These are phyloP conservation scores for Chloromyia formosa DNA, from an alignment of 2,888 invertebrate species.

Conservation along the genomic window DNA sequence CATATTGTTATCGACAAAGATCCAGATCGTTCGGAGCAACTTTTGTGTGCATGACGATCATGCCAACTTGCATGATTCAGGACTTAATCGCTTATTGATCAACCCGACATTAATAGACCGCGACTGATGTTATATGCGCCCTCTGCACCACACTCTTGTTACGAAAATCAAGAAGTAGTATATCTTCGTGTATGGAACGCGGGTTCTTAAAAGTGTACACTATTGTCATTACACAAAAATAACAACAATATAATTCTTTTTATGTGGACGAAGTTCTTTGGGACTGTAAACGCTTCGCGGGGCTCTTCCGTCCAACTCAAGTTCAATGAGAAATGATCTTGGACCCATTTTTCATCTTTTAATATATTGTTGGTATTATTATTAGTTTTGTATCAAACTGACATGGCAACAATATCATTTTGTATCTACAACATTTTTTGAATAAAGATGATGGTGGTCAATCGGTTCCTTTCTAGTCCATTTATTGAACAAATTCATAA, in stretches of 20 bases:
- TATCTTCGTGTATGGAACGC: constrained; percentile 9
- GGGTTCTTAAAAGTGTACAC: constrained; percentile 36
- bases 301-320: not conserved
- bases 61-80: constrained; percentile 46
- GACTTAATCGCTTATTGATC: constrained; percentile 48
- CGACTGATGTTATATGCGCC: constrained; percentile 4
- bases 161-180: constrained; percentile 27
- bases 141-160: constrained; percentile 1
- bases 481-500: constrained; percentile 45
- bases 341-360: constrained; percentile 41
- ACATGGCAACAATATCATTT: constrained; percentile 42
- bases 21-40: constrained; percentile 18
- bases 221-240: constrained; percentile 34
- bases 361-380: constrained; percentile 42
- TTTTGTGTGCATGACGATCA: constrained; percentile 1
- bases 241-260: constrained; percentile 25
- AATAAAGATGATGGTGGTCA: constrained; percentile 41
- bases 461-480: constrained; percentile 36
- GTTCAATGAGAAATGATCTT: constrained; percentile 15
- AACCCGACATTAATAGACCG: constrained; percentile 43
- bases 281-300: constrained; percentile 10
- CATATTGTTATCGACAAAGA: constrained; percentile 36
- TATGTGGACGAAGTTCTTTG: constrained; percentile 7
- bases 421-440: constrained; percentile 23
- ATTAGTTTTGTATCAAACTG: constrained; percentile 41